phyloP scores from a whole-genome alignment of 2,888 invertebrate species.

The Andricus curvator region DNA sequence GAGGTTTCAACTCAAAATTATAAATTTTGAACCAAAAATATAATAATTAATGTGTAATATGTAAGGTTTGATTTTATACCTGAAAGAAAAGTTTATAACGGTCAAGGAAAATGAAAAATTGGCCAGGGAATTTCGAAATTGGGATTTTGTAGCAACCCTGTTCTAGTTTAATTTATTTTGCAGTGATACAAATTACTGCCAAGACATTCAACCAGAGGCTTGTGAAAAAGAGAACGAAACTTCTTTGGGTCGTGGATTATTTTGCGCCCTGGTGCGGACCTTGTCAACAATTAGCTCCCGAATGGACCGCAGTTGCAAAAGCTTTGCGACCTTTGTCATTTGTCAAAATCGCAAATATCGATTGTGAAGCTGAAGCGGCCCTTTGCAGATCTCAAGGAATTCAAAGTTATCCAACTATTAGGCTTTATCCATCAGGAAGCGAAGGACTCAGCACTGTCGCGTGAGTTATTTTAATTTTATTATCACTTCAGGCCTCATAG shows the following conservation, averaged over 20 bases:
- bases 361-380: conserved; percentile 82
- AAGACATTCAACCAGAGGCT: conserved; percentile 80
- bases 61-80: too few species aligned
- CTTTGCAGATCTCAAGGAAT: conserved; percentile 82
- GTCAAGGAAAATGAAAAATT: too few species aligned
- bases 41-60: too few species aligned
- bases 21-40: too few species aligned
- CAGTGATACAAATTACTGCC: conserved; percentile 81
- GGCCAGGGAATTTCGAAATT: too few species aligned
- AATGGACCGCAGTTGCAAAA: conserved; percentile 84
- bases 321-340: conserved; percentile 77
- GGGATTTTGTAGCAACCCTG: not conserved
- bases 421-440: conserved; percentile 83
- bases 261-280: conserved; percentile 89
- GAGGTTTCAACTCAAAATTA: too few species aligned
- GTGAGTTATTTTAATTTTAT: conserved; percentile 74
- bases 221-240: conserved; percentile 79
- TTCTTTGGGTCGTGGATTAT: conserved; percentile 86
- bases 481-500: too few species aligned
- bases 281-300: conserved; percentile 84
- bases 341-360: conserved; percentile 83
- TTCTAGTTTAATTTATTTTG: conserved; percentile 49
- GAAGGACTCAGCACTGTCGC: conserved; percentile 79
- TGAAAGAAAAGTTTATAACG: too few species aligned
- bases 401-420: conserved; percentile 84